Conservation (phyloP, 2,888 invertebrate genomes). For the Scrobipalpa atriplicella region DNA sequence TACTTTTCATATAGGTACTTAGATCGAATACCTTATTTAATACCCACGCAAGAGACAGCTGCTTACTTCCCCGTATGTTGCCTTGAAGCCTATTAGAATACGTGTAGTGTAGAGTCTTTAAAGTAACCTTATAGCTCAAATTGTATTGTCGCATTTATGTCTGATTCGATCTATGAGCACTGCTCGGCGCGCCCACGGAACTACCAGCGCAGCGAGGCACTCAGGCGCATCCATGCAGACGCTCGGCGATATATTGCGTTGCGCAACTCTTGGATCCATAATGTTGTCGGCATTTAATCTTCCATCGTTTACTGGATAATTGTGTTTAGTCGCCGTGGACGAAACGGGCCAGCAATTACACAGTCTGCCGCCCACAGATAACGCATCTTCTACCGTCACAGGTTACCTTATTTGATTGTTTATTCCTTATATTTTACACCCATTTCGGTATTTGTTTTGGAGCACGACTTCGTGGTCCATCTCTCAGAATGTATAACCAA, state of each 20-base stretch:
- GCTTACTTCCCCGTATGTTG: neutral
- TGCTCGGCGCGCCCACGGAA: constrained; percentile 46
- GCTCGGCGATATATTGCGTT: constrained; percentile 39
- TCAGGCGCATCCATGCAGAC: constrained; percentile 45
- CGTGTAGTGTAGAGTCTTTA: neutral
- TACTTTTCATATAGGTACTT: too few species aligned
- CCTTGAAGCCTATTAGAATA: neutral
- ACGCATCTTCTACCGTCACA: constrained; percentile 12
- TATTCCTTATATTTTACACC: neutral
- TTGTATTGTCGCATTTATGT: constrained; percentile 30
- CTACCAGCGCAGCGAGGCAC: constrained; percentile 42
- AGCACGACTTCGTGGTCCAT: neutral
- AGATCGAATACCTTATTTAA: too few species aligned
- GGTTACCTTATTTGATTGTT: constrained; percentile 8
- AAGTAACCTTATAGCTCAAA: constrained; percentile 14
- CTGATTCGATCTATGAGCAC: constrained; percentile 28
- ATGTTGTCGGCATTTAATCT: constrained; percentile 48
- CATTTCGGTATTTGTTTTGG: neutral
- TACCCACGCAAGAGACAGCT: neutral
- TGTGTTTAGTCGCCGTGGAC: constrained; percentile 40
- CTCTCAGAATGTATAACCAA: too few species aligned
- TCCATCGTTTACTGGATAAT: constrained; percentile 55
- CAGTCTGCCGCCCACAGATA: constrained; percentile 50
- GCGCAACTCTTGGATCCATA: constrained; percentile 37
- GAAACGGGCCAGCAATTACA: constrained; percentile 48